Percentiles rank a stretch among this genome's conserved stretches.
phyloP scores from a whole-genome alignment of 2,888 invertebrate species.

The Epiblema foenella region DNA sequence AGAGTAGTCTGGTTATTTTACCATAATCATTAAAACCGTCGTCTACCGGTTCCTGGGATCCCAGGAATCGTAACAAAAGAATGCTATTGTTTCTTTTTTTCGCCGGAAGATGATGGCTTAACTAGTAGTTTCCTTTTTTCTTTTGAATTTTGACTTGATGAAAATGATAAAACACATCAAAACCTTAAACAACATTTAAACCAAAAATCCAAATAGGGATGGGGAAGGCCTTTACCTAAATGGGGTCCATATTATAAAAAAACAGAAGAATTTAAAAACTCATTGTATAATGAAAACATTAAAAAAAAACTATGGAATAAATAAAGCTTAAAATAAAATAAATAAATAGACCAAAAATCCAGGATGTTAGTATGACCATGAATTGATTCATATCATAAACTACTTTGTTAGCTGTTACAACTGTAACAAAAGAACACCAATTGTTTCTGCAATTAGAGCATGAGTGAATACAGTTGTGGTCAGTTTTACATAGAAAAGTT shows the following conservation, averaged over 20 bases:
- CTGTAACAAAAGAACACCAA: constrained; percentile 22
- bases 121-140: not conserved
- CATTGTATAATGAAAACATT: too few relatives aligned
- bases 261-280: too few relatives aligned
- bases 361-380: constrained; percentile 10
- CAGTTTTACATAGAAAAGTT: not conserved
- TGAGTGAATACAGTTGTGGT: constrained; percentile 30
- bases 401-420: constrained; percentile 8
- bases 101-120: too few relatives aligned
- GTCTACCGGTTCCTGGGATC: too few relatives aligned
- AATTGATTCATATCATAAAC: not conserved
- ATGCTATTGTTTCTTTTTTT: too few relatives aligned
- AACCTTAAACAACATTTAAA: not conserved
- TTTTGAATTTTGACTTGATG: too few relatives aligned
- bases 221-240: too few relatives aligned
- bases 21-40: not conserved
- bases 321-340: too few relatives aligned
- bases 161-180: too few relatives aligned
- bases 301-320: too few relatives aligned
- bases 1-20: not conserved
- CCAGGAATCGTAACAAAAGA: too few relatives aligned
- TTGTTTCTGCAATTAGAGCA: constrained; percentile 32
- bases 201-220: constrained; percentile 8
- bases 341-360: not conserved
- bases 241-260: too few relatives aligned